A percentile compares a stretch with the other conserved stretches of the same genome.
phyloP scores from a whole-genome alignment of 2,113 vertebrate genomes.

The Indri indri region DNA sequence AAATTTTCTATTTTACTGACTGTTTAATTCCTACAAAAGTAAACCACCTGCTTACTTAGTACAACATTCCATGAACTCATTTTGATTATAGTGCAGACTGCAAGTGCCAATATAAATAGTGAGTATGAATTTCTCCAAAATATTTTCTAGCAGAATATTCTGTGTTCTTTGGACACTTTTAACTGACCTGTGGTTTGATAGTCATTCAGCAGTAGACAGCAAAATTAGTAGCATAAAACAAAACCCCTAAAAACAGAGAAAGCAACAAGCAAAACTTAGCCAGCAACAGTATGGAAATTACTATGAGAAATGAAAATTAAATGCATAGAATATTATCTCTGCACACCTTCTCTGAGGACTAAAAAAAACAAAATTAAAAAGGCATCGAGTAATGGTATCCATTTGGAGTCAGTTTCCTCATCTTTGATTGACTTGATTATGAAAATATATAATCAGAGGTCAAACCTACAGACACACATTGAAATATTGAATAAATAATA shows the following conservation, averaged over 20 bases:
- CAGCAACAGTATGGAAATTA: neutral
- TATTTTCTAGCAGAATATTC: neutral
- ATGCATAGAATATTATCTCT: neutral
- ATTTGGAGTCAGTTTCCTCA: neutral
- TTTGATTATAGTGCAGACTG: neutral
- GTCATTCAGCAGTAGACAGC: neutral
- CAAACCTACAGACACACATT: neutral
- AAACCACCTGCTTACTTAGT: constrained; percentile 10
- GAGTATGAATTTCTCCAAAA: constrained; percentile 14
- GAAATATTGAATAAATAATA: neutral
- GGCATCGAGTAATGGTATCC: neutral
- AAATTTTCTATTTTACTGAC: constrained; percentile 14
- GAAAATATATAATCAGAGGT: neutral
- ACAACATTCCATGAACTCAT: constrained; percentile 31
- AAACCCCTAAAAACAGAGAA: neutral
- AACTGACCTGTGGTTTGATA: neutral
- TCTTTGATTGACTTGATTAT: neutral
- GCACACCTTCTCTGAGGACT: neutral
- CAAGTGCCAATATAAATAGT: neutral
- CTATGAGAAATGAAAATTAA: neutral
- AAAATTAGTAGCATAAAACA: neutral
- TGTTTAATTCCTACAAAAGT: constrained; percentile 17
- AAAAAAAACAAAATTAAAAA: neutral
- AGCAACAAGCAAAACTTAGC: neutral
- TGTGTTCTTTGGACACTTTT: neutral